Evolutionary conservation across 2,113 vertebrate species (phyloP).

Genomic region (Neopipo cinnamomea): DNA sequence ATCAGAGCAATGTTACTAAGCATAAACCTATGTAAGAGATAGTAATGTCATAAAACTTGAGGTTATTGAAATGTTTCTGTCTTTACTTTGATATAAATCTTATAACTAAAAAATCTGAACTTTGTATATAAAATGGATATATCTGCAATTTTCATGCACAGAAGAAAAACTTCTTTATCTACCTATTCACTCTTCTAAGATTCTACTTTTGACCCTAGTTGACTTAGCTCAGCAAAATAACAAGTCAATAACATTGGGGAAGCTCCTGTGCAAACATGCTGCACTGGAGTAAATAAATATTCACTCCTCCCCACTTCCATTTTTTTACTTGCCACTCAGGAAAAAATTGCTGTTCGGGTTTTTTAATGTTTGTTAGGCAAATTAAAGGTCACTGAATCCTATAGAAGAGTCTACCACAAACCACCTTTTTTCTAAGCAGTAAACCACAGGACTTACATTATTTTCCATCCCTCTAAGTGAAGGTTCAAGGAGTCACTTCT

Average conservation of each 20-base stretch:
- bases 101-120: neutral
- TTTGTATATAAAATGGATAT: neutral
- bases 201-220: neutral
- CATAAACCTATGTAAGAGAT: neutral
- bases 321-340: neutral
- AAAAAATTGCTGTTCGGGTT: neutral
- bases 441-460: conserved; percentile 59
- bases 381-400: neutral
- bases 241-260: neutral
- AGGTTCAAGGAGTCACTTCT: conserved; percentile 15
- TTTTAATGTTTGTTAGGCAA: neutral
- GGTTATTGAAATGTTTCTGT: neutral
- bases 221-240: neutral
- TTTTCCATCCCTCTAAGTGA: conserved; percentile 1
- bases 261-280: neutral
- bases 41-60: neutral
- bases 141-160: neutral
- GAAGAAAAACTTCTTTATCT: neutral
- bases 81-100: neutral
- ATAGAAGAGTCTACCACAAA: neutral
- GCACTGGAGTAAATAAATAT: neutral
- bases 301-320: neutral
- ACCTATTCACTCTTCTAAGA: neutral
- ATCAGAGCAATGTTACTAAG: neutral
- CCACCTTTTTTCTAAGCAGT: neutral